Percentiles rank a stretch among this genome's conserved stretches.
These are phyloP conservation scores for Lithobates sylvaticus DNA, from an alignment of 2,797 vertebrate genomes.

Conservation along the genomic window DNA sequence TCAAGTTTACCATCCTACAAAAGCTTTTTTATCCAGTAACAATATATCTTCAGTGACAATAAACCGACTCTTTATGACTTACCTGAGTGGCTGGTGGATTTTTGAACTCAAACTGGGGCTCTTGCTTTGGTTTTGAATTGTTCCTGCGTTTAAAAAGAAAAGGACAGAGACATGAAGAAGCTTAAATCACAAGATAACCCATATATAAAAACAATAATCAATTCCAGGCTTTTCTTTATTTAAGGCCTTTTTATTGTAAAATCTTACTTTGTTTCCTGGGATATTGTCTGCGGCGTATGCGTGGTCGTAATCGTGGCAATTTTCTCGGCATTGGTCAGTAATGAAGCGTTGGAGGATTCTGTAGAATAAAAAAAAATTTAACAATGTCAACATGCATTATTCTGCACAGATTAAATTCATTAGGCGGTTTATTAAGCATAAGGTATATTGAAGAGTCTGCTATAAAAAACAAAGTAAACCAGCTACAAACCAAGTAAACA, in stretches of 20 bases:
- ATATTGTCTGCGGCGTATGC: slow-evolving; percentile 90
- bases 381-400: background rate
- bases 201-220: background rate
- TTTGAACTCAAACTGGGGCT: slow-evolving; percentile 92
- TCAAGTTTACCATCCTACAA: too few relatives aligned
- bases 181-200: background rate
- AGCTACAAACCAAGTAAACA: too few relatives aligned
- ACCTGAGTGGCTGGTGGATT: slow-evolving; percentile 89
- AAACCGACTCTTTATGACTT: slow-evolving; percentile 60
- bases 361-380: slow-evolving; percentile 45
- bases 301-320: slow-evolving; percentile 98
- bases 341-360: slow-evolving; percentile 96
- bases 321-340: slow-evolving; percentile 98
- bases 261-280: slow-evolving; percentile 90
- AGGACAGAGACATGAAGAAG: background rate
- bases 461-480: too few relatives aligned
- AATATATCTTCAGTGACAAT: too few relatives aligned
- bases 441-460: background rate
- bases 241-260: background rate
- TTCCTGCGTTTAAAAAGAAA: slow-evolving; percentile 78
- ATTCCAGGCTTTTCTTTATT: background rate
- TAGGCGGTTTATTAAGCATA: background rate
- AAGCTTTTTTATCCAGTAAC: too few relatives aligned
- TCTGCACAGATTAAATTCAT: background rate
- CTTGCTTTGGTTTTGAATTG: slow-evolving; percentile 97